Evolutionary conservation across 2,797 vertebrate species (phyloP).

Genomic region (Uromys caudimaculatus): DNA sequence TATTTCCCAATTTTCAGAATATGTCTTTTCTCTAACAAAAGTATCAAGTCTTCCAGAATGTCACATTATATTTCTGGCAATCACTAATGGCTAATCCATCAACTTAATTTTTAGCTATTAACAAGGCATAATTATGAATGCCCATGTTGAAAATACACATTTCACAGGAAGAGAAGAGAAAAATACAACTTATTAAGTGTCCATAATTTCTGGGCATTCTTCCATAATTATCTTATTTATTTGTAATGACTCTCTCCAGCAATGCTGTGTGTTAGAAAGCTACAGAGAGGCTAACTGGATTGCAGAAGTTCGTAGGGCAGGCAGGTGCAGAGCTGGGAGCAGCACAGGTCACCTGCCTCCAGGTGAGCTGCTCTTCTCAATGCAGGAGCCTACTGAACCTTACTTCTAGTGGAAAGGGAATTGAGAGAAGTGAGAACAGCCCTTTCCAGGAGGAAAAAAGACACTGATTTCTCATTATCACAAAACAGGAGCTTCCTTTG

Average conservation of each 20-base stretch:
- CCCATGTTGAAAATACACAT: conserved; percentile 7
- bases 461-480: conserved; percentile 34
- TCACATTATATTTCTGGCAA: neutral
- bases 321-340: conserved; percentile 15
- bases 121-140: neutral
- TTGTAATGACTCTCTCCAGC: conserved; percentile 41
- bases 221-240: conserved; percentile 13
- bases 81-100: neutral
- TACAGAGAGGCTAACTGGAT: neutral
- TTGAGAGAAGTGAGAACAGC: neutral
- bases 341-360: neutral
- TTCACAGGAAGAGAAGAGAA: conserved; percentile 13
- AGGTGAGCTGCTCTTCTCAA: neutral
- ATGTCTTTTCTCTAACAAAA: conserved; percentile 16
- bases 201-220: neutral
- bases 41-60: conserved; percentile 5
- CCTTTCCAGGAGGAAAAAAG: neutral
- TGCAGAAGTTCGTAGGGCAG: neutral
- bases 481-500: conserved; percentile 30
- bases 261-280: neutral
- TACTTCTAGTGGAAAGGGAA: neutral
- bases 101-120: neutral
- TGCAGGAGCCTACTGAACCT: neutral
- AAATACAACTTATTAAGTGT: neutral
- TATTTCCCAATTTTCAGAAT: neutral